Percentiles rank a stretch among this genome's conserved stretches.
Evolutionary conservation across 2,797 vertebrate genomes (phyloP).

Genomic region (Poecilia wingei): DNA sequence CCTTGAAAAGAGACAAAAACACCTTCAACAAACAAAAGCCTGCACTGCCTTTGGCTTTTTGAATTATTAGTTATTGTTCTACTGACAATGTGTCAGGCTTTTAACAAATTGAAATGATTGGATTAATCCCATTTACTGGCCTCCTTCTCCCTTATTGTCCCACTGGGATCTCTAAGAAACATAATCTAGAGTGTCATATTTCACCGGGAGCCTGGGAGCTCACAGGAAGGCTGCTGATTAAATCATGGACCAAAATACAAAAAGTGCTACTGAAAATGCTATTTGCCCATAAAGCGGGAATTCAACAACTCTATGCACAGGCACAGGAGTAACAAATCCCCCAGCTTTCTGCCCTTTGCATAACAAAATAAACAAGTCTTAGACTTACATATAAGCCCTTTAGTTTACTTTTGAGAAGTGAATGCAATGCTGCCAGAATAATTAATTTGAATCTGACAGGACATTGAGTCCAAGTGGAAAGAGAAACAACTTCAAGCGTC

Average conservation of each 20-base stretch:
- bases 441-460: constrained; percentile 4
- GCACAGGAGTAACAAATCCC: neutral
- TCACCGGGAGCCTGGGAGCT: constrained; percentile 59
- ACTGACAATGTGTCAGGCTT: constrained; percentile 70
- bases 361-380: neutral
- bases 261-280: neutral
- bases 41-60: constrained; percentile 50
- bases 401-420: constrained; percentile 14
- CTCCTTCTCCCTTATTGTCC: constrained; percentile 61
- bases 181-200: constrained; percentile 71
- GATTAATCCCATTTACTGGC: constrained; percentile 68
- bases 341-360: neutral
- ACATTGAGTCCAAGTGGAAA: constrained; percentile 12
- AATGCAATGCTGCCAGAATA: constrained; percentile 6
- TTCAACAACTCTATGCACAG: neutral
- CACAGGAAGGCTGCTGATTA: constrained; percentile 73
- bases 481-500: constrained; percentile 33
- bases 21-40: constrained; percentile 63
- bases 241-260: constrained; percentile 60
- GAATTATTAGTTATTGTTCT: constrained; percentile 78
- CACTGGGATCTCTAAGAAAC: constrained; percentile 58
- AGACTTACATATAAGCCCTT: constrained; percentile 1
- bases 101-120: constrained; percentile 77
- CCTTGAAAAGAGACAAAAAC: constrained; percentile 69
- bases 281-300: neutral